Percentiles rank a stretch among this genome's conserved stretches.
Evolutionary conservation across 2,797 vertebrate genomes (phyloP).

Genomic region (Peromyscus melanophrys): DNA sequence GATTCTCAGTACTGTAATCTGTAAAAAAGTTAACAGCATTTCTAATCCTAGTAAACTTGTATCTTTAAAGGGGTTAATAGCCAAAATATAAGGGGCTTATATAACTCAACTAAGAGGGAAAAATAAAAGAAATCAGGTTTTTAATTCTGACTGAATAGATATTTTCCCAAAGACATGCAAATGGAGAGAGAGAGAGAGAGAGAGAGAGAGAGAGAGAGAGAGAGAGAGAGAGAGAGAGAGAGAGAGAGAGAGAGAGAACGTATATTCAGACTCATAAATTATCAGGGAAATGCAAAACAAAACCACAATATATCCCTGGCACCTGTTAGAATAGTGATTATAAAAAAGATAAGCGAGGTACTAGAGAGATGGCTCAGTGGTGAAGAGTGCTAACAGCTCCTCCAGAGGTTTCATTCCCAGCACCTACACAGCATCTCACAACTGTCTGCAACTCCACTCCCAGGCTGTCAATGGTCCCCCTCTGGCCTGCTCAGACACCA

Average conservation of each 20-base stretch:
- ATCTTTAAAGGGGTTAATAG: neutral
- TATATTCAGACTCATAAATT: neutral
- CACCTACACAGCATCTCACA: neutral
- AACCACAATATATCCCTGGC: neutral
- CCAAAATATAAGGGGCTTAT: neutral
- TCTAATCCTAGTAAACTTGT: neutral
- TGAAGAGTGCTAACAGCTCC: neutral
- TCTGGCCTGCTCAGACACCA: neutral
- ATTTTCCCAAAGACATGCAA: neutral
- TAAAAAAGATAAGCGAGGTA: neutral
- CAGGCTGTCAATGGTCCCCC: neutral
- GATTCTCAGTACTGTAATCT: neutral
- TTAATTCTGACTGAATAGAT: neutral
- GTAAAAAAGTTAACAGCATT: neutral
- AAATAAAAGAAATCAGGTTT: neutral
- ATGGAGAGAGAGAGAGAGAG: neutral
- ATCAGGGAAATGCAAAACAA: neutral
- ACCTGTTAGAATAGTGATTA: neutral
- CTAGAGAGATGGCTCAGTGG: neutral
- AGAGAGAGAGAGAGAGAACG: too few species aligned
- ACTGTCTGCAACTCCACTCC: neutral
- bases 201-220: too few species aligned
- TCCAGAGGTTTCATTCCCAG: neutral
- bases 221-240: too few species aligned
- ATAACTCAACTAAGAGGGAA: neutral